These are phyloP conservation scores for Cottus gobio DNA, from an alignment of 2,113 vertebrate genomes.

Conservation along the genomic window DNA sequence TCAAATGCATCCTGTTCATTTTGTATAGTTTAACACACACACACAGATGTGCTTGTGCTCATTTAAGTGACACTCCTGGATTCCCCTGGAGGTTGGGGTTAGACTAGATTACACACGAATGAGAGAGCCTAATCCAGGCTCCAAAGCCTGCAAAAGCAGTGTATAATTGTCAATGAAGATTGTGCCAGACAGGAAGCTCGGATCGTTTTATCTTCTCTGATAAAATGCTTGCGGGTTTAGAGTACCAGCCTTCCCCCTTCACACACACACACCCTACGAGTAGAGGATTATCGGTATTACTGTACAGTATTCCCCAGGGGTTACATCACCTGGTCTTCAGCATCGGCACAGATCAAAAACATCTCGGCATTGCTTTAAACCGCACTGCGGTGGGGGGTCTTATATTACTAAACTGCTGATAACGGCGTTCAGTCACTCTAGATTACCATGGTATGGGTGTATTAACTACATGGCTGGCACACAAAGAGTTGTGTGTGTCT, in stretches of 20 bases:
- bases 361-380: constrained; percentile 4
- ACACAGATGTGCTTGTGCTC: not conserved
- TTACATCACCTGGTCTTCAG: constrained; percentile 45
- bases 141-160: constrained; percentile 21
- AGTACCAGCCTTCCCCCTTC: not conserved
- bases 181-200: constrained; percentile 13
- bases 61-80: constrained; percentile 12
- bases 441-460: not conserved
- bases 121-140: constrained; percentile 27
- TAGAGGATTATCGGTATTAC: constrained; percentile 50
- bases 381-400: constrained; percentile 8
- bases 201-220: constrained; percentile 33
- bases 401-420: constrained; percentile 15
- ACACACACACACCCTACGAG: not conserved
- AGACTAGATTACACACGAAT: constrained; percentile 43
- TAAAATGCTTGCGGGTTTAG: constrained; percentile 35
- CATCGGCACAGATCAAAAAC: constrained; percentile 30
- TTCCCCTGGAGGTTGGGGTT: constrained; percentile 24
- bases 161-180: constrained; percentile 42
- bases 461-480: not conserved
- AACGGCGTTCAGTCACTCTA: not conserved
- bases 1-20: not conserved
- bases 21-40: not conserved
- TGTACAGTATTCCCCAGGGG: constrained; percentile 34
- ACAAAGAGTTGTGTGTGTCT: not conserved